Percentiles rank a stretch among this genome's conserved stretches.
phyloP scores from a whole-genome alignment of 2,888 invertebrate species.

The Drosophila colorata region DNA sequence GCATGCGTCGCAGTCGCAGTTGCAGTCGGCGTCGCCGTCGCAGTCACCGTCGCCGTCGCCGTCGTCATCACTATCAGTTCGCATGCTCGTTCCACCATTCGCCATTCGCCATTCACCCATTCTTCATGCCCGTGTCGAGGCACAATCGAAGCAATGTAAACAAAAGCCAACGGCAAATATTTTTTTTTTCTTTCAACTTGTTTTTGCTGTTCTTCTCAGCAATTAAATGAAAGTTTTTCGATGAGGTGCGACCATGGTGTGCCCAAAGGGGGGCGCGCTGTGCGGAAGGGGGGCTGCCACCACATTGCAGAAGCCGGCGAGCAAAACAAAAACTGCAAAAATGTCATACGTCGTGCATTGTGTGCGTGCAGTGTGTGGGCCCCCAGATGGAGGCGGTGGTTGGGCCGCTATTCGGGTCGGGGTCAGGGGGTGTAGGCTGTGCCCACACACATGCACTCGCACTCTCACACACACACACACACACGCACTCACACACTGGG shows the following conservation, averaged over 20 bases:
- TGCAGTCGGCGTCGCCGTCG: constrained; percentile 16
- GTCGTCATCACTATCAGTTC: constrained; percentile 46
- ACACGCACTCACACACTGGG: too few species aligned
- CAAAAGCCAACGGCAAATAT: constrained; percentile 71
- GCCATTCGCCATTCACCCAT: constrained; percentile 45
- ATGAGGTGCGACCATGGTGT: constrained; percentile 56
- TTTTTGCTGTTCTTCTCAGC: constrained; percentile 65
- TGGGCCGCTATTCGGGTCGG: constrained; percentile 31
- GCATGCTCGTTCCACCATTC: constrained; percentile 38
- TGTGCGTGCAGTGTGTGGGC: constrained; percentile 36
- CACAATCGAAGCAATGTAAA: constrained; percentile 77
- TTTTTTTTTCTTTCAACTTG: constrained; percentile 45
- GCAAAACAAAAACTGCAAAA: constrained; percentile 78
- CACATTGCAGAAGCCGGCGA: constrained; percentile 73
- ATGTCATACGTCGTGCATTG: constrained; percentile 66
- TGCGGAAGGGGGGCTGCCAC: constrained; percentile 6
- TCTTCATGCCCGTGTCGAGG: constrained; percentile 51
- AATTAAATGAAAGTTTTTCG: constrained; percentile 80
- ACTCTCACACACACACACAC: background rate
- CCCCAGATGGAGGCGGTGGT: constrained; percentile 1
- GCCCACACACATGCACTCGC: background rate
- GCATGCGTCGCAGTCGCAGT: constrained; percentile 43
- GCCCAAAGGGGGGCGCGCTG: constrained; percentile 13
- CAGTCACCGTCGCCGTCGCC: constrained; percentile 6
- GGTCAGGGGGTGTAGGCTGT: constrained; percentile 43